Evolutionary conservation across 37 sponge, comb jelly and placozoan species (phyloP).

Genomic region (Cliona cf. orientalis): DNA sequence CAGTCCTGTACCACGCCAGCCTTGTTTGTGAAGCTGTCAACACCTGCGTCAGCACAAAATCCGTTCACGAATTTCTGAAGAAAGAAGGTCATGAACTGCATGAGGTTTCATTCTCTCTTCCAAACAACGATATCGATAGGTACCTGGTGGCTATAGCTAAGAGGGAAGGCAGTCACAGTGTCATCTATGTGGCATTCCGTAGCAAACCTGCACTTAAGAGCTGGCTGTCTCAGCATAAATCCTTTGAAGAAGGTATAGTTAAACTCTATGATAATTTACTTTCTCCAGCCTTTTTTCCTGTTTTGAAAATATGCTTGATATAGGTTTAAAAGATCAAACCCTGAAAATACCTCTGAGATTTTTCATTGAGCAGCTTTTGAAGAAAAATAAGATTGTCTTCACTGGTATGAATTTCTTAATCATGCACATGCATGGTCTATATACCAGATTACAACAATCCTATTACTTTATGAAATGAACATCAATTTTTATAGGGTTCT

Average conservation of each 20-base stretch:
- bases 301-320: background rate
- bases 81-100: background rate
- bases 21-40: constrained; percentile 48
- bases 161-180: too few relatives aligned
- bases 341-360: constrained; percentile 50
- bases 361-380: constrained; percentile 48
- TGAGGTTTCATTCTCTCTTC: constrained; percentile 48
- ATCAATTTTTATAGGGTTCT: constrained; percentile 59
- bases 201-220: constrained; percentile 22
- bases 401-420: constrained; percentile 35
- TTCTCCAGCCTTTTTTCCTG: background rate
- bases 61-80: background rate
- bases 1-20: constrained; percentile 56
- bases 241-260: constrained; percentile 68
- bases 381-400: constrained; percentile 44
- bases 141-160: constrained; percentile 57
- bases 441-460: background rate
- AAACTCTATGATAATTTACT: background rate
- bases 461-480: too few relatives aligned
- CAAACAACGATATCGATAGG: constrained; percentile 5
- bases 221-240: constrained; percentile 28
- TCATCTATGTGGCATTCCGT: constrained; percentile 46
- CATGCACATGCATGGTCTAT: background rate
- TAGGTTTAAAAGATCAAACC: constrained; percentile 27
- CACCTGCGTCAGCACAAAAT: background rate